These are phyloP conservation scores for Leuciscus idus DNA, from an alignment of 2,113 vertebrate species.

Conservation along the genomic window DNA sequence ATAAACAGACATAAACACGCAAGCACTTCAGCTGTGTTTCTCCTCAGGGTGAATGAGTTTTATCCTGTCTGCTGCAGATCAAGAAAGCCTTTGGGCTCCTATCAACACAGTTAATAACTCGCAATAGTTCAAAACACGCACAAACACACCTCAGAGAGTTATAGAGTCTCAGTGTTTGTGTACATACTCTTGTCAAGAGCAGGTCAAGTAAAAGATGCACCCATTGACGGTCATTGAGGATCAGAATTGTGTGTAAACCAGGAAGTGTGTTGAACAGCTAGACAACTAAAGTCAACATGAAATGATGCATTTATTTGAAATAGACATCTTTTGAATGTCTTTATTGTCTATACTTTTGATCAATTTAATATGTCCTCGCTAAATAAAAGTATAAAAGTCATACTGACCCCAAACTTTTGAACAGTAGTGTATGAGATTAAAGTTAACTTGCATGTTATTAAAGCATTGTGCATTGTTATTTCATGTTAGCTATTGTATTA, in stretches of 20 bases:
- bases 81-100: constrained; percentile 8
- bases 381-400: neutral
- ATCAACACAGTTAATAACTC: constrained; percentile 12
- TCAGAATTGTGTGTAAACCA: neutral
- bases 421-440: neutral
- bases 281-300: neutral
- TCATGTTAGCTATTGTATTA: neutral
- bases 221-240: neutral
- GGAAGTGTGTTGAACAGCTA: neutral
- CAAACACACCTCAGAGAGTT: constrained; percentile 28
- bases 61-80: constrained; percentile 16
- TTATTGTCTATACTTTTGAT: too few relatives aligned
- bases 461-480: neutral
- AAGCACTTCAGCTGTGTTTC: constrained; percentile 9
- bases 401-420: neutral
- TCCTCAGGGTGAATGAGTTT: constrained; percentile 16
- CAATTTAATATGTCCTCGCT: neutral
- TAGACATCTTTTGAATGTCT: too few relatives aligned
- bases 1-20: constrained; percentile 15
- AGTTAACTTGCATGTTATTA: neutral
- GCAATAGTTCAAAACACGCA: neutral
- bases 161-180: neutral
- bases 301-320: neutral
- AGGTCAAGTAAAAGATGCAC: neutral
- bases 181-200: neutral